Base-by-base conservation (phyloP, 2,888 invertebrate species). In the Eilema depressum region DNA sequence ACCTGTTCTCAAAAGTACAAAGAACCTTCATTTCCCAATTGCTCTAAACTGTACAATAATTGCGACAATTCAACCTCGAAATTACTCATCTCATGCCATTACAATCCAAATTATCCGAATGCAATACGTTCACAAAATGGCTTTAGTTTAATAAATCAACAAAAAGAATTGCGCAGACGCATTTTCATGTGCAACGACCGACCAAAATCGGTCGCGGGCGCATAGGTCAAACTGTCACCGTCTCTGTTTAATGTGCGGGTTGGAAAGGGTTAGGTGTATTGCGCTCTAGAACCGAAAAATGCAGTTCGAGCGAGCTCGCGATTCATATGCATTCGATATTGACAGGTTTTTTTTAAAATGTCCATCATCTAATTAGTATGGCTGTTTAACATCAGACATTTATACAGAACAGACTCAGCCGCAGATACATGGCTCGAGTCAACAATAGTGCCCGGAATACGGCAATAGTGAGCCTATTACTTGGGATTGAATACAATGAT, bases 191-290 rank as follows among this genome's bases (percentile, higher is more conserved):
- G 71, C 80, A 76, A 74, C 78, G 76, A 77, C 75, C 75, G 79
- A 80, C 81, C 80, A 75, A 86, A 86, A 82, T 81, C 75, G 86
- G 87, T 89, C 89, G 89, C 88, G 78, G 84, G 85, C 82, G 83
- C 85, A 82, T 85, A 82, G 85, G 81, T 84, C 84, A 85, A 89
- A 88, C 88, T 88, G 75, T 75, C 33, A n/a, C 73, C 59, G 25
- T 89, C 88, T 81, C 86, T 64, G 53, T 91, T 79, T 23, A 28
- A 57, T 77, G 2, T 33, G 23, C 8, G 63, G 0, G 84, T 75
- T 73, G 69, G 88, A 91, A 66, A 3, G 85, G 75, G 92, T 90
- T 3, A 71, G 81, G 20, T n/a, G 61, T 71, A 84, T 81, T 87
- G 89, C 88, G 89, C 88, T 91, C 77, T 83, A 83, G 75, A 75